phyloP scores from a whole-genome alignment of 1,140 invertebrate genomes.

The Tyrophagus putrescentiae region DNA sequence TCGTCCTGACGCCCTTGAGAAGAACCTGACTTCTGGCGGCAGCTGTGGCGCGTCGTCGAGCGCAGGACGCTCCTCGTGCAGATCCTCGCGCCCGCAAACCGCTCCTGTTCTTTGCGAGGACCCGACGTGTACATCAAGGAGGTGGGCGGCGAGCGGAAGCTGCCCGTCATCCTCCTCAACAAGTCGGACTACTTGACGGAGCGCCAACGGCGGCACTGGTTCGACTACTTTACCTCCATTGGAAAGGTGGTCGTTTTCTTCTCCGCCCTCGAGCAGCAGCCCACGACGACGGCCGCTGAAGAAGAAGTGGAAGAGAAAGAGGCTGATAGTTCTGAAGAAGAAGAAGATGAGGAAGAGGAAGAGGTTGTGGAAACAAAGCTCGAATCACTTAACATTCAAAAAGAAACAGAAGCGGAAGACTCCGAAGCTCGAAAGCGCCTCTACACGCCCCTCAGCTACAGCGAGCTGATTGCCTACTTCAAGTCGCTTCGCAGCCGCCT shows the following conservation, averaged over 20 bases:
- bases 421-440: slow-evolving; percentile 2
- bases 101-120: no score
- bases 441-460: neutral
- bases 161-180: slow-evolving; percentile 75
- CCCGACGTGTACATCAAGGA: slow-evolving; percentile 85
- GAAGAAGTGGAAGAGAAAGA: no score
- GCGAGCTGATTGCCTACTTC: slow-evolving; percentile 17
- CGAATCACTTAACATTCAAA: no score
- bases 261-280: slow-evolving; percentile 47
- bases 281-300: no score
- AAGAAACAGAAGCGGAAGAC: no score
- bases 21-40: slow-evolving; percentile 95
- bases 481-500: slow-evolving; percentile 3
- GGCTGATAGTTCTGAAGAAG: no score
- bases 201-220: slow-evolving; percentile 67
- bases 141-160: slow-evolving; percentile 55
- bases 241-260: slow-evolving; percentile 62
- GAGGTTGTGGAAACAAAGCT: no score
- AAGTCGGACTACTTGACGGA: slow-evolving; percentile 86
- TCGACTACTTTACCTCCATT: slow-evolving; percentile 60
- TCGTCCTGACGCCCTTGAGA: slow-evolving; percentile 85
- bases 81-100: slow-evolving; percentile 90
- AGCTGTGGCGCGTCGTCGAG: slow-evolving; percentile 94
- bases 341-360: no score
- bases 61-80: slow-evolving; percentile 83